These are phyloP conservation scores for Scaptomyza parva DNA, from an alignment of 2,888 invertebrate species.

Conservation along the genomic window DNA sequence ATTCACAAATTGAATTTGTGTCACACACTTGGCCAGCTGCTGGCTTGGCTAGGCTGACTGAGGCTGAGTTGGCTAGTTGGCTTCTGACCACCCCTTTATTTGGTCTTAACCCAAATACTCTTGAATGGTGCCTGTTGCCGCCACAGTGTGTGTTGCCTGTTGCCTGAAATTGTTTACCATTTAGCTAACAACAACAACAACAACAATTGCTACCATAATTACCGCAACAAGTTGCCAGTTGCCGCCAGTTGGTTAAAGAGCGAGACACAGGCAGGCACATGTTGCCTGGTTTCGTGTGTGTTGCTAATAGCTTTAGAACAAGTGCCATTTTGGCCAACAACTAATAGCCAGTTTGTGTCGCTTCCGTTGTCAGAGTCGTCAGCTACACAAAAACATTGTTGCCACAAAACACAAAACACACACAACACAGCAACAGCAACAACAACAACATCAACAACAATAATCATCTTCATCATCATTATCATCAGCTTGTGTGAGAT, in stretches of 20 bases:
- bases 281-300: conserved; percentile 55
- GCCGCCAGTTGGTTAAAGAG: too few relatives aligned
- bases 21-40: conserved; percentile 58
- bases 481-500: conserved; percentile 54
- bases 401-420: conserved; percentile 8
- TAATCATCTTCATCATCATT: conserved; percentile 27
- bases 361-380: conserved; percentile 76
- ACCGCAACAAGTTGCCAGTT: conserved; percentile 62
- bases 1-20: conserved; percentile 79
- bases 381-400: conserved; percentile 8
- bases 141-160: conserved; percentile 26
- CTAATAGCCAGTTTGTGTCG: conserved; percentile 80
- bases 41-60: conserved; percentile 26
- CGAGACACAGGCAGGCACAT: too few relatives aligned
- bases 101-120: conserved; percentile 80
- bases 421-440: too few relatives aligned
- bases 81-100: conserved; percentile 76
- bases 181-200: conserved; percentile 50
- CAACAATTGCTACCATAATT: conserved; percentile 58
- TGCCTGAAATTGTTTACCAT: conserved; percentile 74
- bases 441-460: conserved; percentile 20
- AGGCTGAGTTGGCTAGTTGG: conserved; percentile 41
- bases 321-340: conserved; percentile 80
- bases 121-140: conserved; percentile 30
- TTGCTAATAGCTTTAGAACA: conserved; percentile 79